These are phyloP conservation scores for Cynopterus sphinx DNA, from an alignment of 2,797 vertebrate genomes.

Conservation along the genomic window DNA sequence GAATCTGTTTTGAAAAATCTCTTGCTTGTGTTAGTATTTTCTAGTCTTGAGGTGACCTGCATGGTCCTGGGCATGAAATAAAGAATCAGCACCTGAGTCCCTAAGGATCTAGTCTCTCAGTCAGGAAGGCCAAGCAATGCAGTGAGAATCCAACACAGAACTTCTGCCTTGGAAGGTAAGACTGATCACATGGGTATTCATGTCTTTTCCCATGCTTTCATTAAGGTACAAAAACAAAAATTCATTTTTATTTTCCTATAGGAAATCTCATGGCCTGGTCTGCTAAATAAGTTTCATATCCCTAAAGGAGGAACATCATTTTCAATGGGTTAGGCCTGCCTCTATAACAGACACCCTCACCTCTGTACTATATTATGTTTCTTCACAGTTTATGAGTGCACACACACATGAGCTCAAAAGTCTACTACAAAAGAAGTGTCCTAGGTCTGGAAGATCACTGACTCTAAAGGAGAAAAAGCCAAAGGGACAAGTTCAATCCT, in stretches of 20 bases:
- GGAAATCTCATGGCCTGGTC: neutral
- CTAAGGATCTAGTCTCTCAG: neutral
- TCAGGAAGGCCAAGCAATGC: neutral
- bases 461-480: neutral
- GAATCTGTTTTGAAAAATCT: neutral
- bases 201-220: neutral
- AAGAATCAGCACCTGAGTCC: neutral
- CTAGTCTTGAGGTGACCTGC: neutral
- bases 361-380: neutral
- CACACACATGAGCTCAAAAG: neutral
- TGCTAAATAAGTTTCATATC: neutral
- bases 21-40: constrained; percentile 11
- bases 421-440: neutral
- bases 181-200: neutral
- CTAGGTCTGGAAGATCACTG: neutral
- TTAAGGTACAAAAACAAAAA: neutral
- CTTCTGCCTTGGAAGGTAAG: neutral
- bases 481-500: neutral
- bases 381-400: neutral
- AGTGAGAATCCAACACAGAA: neutral
- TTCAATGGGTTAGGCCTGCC: neutral
- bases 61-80: neutral
- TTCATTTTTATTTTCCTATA: constrained; percentile 10
- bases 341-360: neutral
- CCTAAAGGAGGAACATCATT: neutral